Percentiles rank a stretch among this genome's conserved stretches.
These are phyloP conservation scores for Conomelus anceps DNA, from an alignment of 2,888 invertebrate genomes.

Conservation along the genomic window DNA sequence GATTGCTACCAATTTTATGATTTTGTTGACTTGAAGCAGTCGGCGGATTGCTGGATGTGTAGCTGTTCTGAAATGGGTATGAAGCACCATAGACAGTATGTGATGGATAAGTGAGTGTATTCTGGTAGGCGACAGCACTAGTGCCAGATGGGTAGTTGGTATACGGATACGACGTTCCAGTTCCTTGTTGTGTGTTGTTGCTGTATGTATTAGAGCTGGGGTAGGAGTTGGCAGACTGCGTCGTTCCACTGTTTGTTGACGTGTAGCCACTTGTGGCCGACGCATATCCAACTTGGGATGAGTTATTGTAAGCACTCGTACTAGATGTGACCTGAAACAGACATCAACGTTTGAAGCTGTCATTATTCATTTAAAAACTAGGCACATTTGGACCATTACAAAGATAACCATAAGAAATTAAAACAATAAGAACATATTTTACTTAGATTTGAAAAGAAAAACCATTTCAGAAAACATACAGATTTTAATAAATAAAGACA, in stretches of 20 bases:
- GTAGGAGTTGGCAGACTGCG: constrained; percentile 17
- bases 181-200: constrained; percentile 15
- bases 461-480: no score
- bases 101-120: constrained; percentile 15
- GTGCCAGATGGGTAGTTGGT: constrained; percentile 12
- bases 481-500: no score
- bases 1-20: constrained; percentile 33
- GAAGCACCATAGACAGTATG: constrained; percentile 12
- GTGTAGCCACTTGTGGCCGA: constrained; percentile 9
- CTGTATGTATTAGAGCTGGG: constrained; percentile 16
- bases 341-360: constrained; percentile 17
- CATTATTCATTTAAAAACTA: constrained; percentile 17
- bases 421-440: no score
- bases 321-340: constrained; percentile 19
- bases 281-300: constrained; percentile 13
- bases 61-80: constrained; percentile 36
- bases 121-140: constrained; percentile 19
- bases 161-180: not conserved
- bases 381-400: not conserved
- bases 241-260: constrained; percentile 1
- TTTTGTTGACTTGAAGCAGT: constrained; percentile 32
- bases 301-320: constrained; percentile 21
- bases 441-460: no score
- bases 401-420: no score
- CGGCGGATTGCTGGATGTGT: constrained; percentile 29